phyloP scores from a whole-genome alignment of 2,113 vertebrate genomes.

The Gambusia holbrooki region DNA sequence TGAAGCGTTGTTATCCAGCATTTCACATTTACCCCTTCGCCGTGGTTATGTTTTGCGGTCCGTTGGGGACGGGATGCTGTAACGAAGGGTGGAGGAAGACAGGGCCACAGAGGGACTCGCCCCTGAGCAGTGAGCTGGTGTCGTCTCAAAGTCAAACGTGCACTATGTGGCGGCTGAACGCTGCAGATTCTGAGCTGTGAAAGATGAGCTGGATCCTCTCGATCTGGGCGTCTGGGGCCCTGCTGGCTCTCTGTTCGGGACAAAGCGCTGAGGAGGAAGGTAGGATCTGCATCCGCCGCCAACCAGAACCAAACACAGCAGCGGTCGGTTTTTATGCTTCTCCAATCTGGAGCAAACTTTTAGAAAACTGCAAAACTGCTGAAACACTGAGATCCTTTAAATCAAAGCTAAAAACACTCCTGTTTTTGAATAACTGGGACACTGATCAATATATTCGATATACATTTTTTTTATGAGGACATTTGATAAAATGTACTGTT shows the following conservation, averaged over 20 bases:
- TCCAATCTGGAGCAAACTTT: no score
- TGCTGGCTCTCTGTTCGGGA: slow-evolving; percentile 60
- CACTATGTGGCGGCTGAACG: slow-evolving; percentile 46
- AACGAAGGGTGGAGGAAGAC: slow-evolving; percentile 52
- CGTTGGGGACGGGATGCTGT: slow-evolving; percentile 41
- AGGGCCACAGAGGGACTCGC: slow-evolving; percentile 56
- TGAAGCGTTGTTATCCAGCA: background rate
- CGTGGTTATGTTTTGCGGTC: slow-evolving; percentile 16
- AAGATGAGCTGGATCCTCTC: slow-evolving; percentile 73
- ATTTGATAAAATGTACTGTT: no score
- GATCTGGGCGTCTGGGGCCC: slow-evolving; percentile 45
- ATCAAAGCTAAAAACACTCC: no score
- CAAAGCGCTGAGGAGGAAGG: slow-evolving; percentile 63
- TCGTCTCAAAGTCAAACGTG: slow-evolving; percentile 38
- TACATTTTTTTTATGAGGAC: no score
- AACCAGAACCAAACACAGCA: no score
- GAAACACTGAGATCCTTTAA: no score
- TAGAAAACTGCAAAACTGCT: no score
- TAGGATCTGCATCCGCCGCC: slow-evolving; percentile 48
- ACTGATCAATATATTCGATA: no score
- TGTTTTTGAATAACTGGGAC: no score
- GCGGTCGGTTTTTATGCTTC: no score
- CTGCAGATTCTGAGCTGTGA: slow-evolving; percentile 33
- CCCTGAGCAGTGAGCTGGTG: slow-evolving; percentile 36
- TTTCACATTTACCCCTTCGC: slow-evolving; percentile 1